phyloP scores from a whole-genome alignment of 1,140 invertebrate genomes.

The Drosophila erecta region DNA sequence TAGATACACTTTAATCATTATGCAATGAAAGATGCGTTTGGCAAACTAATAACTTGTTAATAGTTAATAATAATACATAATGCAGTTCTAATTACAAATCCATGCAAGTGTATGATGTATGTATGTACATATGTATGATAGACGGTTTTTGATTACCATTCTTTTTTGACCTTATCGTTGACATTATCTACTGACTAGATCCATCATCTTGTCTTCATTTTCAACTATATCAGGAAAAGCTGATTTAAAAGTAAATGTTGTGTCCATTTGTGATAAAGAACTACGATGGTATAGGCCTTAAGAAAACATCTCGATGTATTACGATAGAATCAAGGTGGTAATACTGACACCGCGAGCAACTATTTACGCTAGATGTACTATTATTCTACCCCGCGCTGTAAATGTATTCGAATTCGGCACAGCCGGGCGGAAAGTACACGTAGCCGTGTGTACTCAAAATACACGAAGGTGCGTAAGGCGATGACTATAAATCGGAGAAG shows the following conservation, averaged over 20 bases:
- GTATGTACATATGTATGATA: not conserved
- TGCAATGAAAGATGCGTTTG: not conserved
- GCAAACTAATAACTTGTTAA: not conserved
- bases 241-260: no score
- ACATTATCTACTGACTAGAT: constrained; percentile 5
- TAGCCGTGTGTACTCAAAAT: constrained; percentile 5
- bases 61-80: not conserved
- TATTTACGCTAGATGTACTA: not conserved
- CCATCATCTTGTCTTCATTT: not conserved
- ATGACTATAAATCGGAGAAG: not conserved
- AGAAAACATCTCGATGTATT: no score
- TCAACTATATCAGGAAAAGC: not conserved
- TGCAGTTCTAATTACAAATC: not conserved
- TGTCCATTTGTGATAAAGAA: no score
- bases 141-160: not conserved
- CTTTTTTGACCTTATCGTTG: not conserved
- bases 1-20: not conserved
- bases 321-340: no score
- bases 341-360: no score
- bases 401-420: not conserved
- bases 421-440: constrained; percentile 7
- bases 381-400: not conserved
- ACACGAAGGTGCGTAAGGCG: constrained; percentile 1
- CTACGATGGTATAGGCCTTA: no score
- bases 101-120: not conserved